A percentile compares a stretch with the other conserved stretches of the same genome.
phyloP scores from a whole-genome alignment of 2,113 vertebrate species.

The Eulacestoma nigropectus region DNA sequence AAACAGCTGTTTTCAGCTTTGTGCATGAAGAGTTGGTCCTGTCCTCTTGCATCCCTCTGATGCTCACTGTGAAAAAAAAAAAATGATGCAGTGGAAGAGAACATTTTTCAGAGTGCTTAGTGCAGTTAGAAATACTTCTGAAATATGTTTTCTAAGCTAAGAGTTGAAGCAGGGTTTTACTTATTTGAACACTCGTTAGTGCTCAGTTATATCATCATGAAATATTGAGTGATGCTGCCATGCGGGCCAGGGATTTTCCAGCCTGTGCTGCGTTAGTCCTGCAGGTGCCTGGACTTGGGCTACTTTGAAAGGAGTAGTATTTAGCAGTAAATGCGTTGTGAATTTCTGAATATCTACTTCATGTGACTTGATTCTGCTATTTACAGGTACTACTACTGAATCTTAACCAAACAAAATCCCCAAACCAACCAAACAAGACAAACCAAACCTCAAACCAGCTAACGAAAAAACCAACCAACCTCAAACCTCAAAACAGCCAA shows the following conservation, averaged over 20 bases:
- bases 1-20: not conserved
- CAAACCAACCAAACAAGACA: fast-evolving
- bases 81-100: not conserved
- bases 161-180: not conserved
- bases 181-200: not conserved
- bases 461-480: not conserved
- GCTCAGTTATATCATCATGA: not conserved
- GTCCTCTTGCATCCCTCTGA: not conserved
- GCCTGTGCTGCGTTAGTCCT: not conserved
- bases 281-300: not conserved
- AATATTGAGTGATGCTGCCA: not conserved
- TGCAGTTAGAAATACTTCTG: not conserved
- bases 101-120: not conserved
- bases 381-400: not conserved
- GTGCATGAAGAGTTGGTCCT: not conserved
- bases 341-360: not conserved
- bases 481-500: too few species aligned
- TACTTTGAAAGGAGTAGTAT: not conserved
- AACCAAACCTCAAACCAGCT: not conserved
- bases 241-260: not conserved
- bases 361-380: not conserved
- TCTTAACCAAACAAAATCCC: too few species aligned
- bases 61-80: not conserved
- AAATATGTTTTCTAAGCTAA: not conserved
- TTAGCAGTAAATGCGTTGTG: not conserved